phyloP scores from a whole-genome alignment of 2,888 invertebrate genomes.

The Archaeoteleia sp. region DNA sequence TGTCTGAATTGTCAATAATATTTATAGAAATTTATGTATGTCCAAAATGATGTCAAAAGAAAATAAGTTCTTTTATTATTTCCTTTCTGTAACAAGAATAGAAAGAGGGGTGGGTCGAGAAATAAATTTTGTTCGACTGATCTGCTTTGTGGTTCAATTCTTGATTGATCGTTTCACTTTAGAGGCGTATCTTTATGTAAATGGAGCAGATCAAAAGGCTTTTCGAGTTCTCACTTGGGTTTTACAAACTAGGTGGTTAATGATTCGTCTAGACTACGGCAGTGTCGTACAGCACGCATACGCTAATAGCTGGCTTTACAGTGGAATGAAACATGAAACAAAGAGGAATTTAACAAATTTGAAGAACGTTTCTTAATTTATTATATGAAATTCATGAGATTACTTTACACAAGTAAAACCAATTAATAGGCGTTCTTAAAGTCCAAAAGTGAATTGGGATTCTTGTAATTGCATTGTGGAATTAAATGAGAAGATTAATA shows the following conservation, averaged over 20 bases:
- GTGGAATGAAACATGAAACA: too few relatives aligned
- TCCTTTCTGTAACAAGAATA: conserved; percentile 31
- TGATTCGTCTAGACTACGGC: conserved; percentile 15
- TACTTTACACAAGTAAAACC: too few relatives aligned
- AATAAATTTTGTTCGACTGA: conserved; percentile 31
- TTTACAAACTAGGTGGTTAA: conserved; percentile 46
- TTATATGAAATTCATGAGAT: too few relatives aligned
- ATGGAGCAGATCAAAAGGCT: conserved; percentile 58
- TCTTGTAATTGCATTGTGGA: too few relatives aligned
- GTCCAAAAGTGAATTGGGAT: too few relatives aligned
- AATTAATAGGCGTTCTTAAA: too few relatives aligned
- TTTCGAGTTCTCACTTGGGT: conserved; percentile 39
- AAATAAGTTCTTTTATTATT: conserved; percentile 15
- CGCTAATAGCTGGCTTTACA: conserved; percentile 42
- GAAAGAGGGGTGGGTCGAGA: conserved; percentile 11
- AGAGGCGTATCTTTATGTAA: conserved; percentile 55
- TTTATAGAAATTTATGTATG: too few relatives aligned
- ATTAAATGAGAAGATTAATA: too few relatives aligned
- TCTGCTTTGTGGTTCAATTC: conserved; percentile 31
- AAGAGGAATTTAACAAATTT: too few relatives aligned
- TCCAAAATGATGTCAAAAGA: too few relatives aligned
- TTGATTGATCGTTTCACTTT: conserved; percentile 57
- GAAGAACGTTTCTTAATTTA: too few relatives aligned
- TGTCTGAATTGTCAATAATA: too few relatives aligned
- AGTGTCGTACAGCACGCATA: conserved; percentile 39